Evolutionary conservation across 30 jellyfish, hydroid and myxozoan species (phyloP).

Genomic region (Clytia hemisphaerica): DNA sequence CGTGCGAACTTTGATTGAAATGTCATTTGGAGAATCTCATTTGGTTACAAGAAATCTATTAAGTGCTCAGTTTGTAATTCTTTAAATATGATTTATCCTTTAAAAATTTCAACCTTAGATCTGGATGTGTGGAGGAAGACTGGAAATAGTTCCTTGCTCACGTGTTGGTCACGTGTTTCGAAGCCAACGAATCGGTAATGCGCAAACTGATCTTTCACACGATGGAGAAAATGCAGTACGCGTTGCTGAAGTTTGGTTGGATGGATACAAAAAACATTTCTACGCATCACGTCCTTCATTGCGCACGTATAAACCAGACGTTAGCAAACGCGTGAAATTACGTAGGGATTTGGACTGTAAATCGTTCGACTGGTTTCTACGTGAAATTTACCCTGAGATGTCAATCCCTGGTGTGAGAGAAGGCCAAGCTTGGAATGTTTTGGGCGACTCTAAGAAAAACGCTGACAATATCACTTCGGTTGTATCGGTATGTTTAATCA

Average conservation of each 20-base stretch:
- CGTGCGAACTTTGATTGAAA: too few species aligned
- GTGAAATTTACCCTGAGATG: constrained; percentile 69
- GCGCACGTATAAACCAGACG: constrained; percentile 38
- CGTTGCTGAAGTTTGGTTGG: constrained; percentile 89
- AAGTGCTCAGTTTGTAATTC: too few species aligned
- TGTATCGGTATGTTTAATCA: too few species aligned
- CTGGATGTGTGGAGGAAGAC: constrained; percentile 94
- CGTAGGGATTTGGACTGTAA: constrained; percentile 53
- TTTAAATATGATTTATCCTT: too few species aligned
- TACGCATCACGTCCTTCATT: constrained; percentile 55
- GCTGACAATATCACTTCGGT: too few species aligned
- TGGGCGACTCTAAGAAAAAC: constrained; percentile 30
- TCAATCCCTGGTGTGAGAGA: constrained; percentile 60
- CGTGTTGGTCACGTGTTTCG: constrained; percentile 92
- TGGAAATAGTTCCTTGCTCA: constrained; percentile 83
- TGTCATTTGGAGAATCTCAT: too few species aligned
- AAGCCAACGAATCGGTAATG: constrained; percentile 66
- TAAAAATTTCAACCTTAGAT: constrained; percentile 18
- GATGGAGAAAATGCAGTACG: constrained; percentile 64
- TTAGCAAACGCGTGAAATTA: constrained; percentile 35
- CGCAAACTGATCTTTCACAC: constrained; percentile 57
- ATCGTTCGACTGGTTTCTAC: constrained; percentile 63
- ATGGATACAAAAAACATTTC: constrained; percentile 56
- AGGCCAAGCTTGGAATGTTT: constrained; percentile 48
- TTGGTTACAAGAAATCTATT: too few species aligned